Conservation (phyloP, 2,113 vertebrate genomes). For the Scartelaos histophorus region DNA sequence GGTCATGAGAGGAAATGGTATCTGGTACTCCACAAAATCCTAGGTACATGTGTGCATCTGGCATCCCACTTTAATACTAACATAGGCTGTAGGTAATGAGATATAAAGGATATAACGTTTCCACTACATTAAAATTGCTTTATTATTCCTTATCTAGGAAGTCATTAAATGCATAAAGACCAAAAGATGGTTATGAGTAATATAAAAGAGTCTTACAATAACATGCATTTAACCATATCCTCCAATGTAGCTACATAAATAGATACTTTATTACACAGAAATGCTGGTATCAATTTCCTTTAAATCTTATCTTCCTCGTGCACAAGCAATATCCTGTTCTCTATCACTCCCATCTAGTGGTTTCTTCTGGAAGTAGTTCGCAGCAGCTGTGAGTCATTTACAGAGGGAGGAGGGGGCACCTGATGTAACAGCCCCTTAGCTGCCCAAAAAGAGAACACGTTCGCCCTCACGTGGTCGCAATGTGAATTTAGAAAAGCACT, state of each 20-base stretch:
- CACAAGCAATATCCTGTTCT: slow-evolving; percentile 63
- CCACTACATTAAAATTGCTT: slow-evolving; percentile 42
- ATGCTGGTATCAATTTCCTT: slow-evolving; percentile 22
- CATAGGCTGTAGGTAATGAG: slow-evolving; percentile 27
- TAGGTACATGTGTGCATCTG: slow-evolving; percentile 13
- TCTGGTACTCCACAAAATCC: neutral
- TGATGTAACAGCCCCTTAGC: slow-evolving; percentile 32
- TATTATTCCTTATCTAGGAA: neutral
- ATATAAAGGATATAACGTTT: slow-evolving; percentile 41
- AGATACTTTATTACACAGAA: slow-evolving; percentile 7
- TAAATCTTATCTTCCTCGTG: slow-evolving; percentile 33
- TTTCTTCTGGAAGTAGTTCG: slow-evolving; percentile 39
- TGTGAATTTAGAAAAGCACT: slow-evolving; percentile 19
- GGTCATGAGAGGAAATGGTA: slow-evolving; percentile 25
- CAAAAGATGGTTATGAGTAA: neutral
- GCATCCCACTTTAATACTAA: slow-evolving; percentile 19
- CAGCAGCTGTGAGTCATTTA: slow-evolving; percentile 66
- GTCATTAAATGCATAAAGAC: neutral
- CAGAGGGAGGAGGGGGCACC: slow-evolving; percentile 35
- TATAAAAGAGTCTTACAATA: neutral
- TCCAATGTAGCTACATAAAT: neutral
- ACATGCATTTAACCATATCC: slow-evolving; percentile 13
- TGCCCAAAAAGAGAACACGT: slow-evolving; percentile 17
- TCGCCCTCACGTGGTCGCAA: slow-evolving; percentile 54
- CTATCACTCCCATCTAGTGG: slow-evolving; percentile 64